phyloP scores from a whole-genome alignment of 23 tunicate genomes.

The Oikopleura dioica region DNA sequence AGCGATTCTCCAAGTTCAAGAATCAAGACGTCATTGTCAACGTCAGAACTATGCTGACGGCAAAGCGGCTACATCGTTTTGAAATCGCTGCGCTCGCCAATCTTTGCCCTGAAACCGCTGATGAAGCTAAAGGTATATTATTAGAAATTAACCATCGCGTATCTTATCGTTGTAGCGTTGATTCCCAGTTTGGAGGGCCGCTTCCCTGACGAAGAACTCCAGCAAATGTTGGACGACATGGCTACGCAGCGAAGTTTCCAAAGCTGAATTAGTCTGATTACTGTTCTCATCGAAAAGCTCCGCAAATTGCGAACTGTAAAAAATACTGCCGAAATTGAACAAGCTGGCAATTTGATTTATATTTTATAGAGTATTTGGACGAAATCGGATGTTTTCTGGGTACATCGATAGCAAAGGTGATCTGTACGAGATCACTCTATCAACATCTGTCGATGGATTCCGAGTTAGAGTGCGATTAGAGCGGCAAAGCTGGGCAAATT shows the following conservation, averaged over 20 bases:
- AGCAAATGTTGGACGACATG: conserved; percentile 65
- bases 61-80: conserved; percentile 76
- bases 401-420: neutral
- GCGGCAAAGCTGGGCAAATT: neutral
- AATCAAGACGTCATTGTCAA: conserved; percentile 77
- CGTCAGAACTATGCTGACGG: conserved; percentile 37
- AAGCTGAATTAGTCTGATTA: conserved; percentile 15
- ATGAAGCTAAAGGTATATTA: conserved; percentile 75
- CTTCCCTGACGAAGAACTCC: conserved; percentile 73
- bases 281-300: neutral
- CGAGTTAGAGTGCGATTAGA: neutral
- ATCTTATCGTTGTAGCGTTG: no score
- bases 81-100: conserved; percentile 87
- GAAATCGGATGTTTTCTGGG: no score
- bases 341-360: no score
- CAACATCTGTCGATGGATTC: neutral
- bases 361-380: no score
- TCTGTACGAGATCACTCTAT: neutral
- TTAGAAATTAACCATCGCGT: no score
- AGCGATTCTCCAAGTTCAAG: conserved; percentile 73
- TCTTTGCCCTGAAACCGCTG: conserved; percentile 88
- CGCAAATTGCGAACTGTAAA: no score
- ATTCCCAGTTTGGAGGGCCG: conserved; percentile 61
- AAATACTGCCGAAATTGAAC: no score
- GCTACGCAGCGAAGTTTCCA: conserved; percentile 68